Conservation (phyloP, 2,888 invertebrate species). For the Sarcophaga rosellei region DNA sequence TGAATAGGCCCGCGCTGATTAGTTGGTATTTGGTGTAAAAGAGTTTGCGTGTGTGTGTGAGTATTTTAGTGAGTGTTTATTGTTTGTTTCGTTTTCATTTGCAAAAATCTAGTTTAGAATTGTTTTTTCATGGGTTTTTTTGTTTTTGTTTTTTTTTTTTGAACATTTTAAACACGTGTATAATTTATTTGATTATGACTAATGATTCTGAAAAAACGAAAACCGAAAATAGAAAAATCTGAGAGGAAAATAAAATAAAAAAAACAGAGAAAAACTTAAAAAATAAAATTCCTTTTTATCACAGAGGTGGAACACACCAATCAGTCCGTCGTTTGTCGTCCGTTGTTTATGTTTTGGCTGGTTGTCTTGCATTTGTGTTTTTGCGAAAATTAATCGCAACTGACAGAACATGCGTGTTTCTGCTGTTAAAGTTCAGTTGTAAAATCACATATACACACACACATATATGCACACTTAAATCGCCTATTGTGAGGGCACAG, state of each 20-base stretch:
- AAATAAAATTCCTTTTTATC: conserved; percentile 56
- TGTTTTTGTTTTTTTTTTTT: neutral
- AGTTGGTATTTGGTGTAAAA: conserved; percentile 48
- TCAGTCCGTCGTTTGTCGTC: neutral
- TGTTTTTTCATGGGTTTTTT: neutral
- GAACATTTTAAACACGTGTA: conserved; percentile 66
- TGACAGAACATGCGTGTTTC: conserved; percentile 67
- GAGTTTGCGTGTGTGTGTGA: conserved; percentile 5
- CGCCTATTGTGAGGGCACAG: neutral
- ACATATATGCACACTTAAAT: neutral
- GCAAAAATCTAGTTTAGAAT: conserved; percentile 47
- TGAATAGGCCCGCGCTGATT: conserved; percentile 68
- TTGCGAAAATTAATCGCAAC: conserved; percentile 56
- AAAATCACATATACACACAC: neutral
- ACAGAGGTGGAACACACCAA: conserved; percentile 40
- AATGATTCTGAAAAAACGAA: conserved; percentile 53
- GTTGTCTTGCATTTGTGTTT: neutral
- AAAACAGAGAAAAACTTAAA: neutral
- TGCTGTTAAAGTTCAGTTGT: conserved; percentile 46
- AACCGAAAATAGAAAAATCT: neutral
- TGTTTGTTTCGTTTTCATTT: conserved; percentile 4
- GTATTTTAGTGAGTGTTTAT: conserved; percentile 3
- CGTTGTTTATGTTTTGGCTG: no score
- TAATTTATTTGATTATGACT: conserved; percentile 65
- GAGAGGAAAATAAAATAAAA: no score